A percentile compares a stretch with the other conserved stretches of the same genome.
Conservation (phyloP, 1,140 invertebrate species). For the Zaprionus taronus region DNA sequence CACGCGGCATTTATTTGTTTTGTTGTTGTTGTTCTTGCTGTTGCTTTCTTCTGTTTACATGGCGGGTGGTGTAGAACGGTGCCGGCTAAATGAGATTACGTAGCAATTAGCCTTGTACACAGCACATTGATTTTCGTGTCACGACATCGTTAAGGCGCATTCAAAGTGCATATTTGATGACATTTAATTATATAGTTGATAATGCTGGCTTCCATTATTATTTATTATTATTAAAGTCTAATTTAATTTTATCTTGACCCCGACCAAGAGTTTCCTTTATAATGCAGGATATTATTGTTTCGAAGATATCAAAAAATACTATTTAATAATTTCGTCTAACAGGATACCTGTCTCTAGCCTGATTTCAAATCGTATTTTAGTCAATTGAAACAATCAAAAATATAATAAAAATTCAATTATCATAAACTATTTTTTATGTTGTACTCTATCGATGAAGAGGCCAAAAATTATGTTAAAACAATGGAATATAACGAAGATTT, state of each 20-base stretch:
- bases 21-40: constrained; percentile 8
- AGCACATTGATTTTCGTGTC: constrained; percentile 10
- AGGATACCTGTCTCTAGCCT: too few species aligned
- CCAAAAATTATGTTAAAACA: too few species aligned
- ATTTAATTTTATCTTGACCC: too few species aligned
- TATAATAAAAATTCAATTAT: neutral
- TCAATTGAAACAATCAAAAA: neutral
- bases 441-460: too few species aligned
- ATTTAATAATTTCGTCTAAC: neutral
- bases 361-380: neutral
- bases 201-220: too few species aligned
- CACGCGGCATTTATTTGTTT: constrained; percentile 4
- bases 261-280: too few species aligned
- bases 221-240: too few species aligned
- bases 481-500: too few species aligned
- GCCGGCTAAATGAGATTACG: constrained; percentile 13
- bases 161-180: neutral
- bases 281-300: too few species aligned
- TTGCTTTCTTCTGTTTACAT: neutral
- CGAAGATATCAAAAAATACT: neutral
- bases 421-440: too few species aligned
- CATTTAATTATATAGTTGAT: neutral
- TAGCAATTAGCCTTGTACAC: constrained; percentile 40
- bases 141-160: neutral
- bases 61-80: neutral